phyloP scores from a whole-genome alignment of 2,113 vertebrate species.

The Malurus elegans region DNA sequence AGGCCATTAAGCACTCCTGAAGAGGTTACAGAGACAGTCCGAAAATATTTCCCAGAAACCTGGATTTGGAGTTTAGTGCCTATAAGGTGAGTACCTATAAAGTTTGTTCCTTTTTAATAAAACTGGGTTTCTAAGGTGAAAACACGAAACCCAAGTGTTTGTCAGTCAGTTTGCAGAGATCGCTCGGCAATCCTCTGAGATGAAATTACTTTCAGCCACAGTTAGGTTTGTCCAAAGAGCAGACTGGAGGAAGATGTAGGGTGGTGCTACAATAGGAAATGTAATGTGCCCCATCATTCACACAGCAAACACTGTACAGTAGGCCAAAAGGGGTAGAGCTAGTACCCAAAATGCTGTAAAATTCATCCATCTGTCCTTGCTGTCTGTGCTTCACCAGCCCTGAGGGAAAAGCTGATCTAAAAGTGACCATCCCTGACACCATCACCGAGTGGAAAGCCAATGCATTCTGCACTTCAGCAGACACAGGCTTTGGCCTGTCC shows the following conservation, averaged over 20 bases:
- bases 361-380: not conserved
- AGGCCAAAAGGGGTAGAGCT: not conserved
- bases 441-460: conserved; percentile 89
- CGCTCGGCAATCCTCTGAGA: not conserved
- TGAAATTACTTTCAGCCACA: not conserved
- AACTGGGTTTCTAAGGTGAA: not conserved
- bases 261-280: not conserved
- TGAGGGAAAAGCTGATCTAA: conserved; percentile 69
- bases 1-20: fast-evolving
- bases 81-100: conserved; percentile 47
- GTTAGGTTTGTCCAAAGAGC: not conserved
- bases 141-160: not conserved
- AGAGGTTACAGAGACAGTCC: conserved; percentile 35
- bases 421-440: conserved; percentile 82
- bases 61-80: conserved; percentile 75
- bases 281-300: not conserved
- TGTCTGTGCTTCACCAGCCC: conserved; percentile 51
- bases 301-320: not conserved
- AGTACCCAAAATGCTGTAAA: not conserved
- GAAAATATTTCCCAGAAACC: conserved; percentile 77
- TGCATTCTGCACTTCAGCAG: conserved; percentile 79
- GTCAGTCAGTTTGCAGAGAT: not conserved
- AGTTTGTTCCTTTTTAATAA: not conserved
- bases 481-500: conserved; percentile 83
- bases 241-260: not conserved